Evolutionary conservation across 2,113 vertebrate genomes (phyloP).

Genomic region (Arenaria interpres): DNA sequence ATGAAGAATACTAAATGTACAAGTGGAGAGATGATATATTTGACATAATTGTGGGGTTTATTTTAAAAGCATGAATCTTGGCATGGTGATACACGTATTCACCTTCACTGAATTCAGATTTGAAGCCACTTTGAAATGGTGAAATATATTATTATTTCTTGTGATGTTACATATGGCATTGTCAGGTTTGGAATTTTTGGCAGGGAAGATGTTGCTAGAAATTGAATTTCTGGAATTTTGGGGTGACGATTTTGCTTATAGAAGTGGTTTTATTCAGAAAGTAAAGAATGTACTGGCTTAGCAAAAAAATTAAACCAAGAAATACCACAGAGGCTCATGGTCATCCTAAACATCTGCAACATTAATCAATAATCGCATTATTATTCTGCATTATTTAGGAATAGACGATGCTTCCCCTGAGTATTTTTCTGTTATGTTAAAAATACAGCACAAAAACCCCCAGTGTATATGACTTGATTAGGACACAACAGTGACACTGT

Average conservation of each 20-base stretch:
- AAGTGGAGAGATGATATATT: background rate
- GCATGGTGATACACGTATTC: background rate
- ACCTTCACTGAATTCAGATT: background rate
- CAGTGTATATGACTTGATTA: background rate
- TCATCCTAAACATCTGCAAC: background rate
- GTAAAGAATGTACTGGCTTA: background rate
- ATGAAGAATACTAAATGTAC: conserved; percentile 1
- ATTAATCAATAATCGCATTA: background rate
- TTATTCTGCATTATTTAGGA: background rate
- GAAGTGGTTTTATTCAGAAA: background rate
- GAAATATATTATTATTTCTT: background rate
- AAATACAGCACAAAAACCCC: background rate
- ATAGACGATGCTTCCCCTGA: background rate
- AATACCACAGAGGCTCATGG: background rate
- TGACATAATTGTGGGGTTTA: background rate
- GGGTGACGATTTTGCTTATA: background rate
- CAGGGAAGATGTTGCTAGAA: background rate
- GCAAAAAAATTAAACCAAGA: background rate
- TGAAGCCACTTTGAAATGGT: background rate
- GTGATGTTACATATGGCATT: background rate
- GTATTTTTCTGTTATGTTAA: background rate
- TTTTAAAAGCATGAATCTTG: conserved; percentile 11
- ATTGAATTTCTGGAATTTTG: background rate
- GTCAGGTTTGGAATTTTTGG: background rate
- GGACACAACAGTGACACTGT: background rate